Evolutionary conservation across 2,113 vertebrate species (phyloP).

Genomic region (Ptilorrhoa leucosticta): DNA sequence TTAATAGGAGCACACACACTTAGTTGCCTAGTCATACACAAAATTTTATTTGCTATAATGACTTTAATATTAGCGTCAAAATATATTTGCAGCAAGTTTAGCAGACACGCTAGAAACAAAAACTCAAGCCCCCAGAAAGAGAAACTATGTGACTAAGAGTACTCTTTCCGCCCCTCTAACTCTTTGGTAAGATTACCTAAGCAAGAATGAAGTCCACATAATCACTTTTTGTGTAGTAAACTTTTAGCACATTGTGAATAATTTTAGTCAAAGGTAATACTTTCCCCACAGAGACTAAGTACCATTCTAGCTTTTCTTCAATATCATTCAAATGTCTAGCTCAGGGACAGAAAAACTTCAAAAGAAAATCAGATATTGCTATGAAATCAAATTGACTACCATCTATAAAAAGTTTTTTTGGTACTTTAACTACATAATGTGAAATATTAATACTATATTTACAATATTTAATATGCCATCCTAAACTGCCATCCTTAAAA

Average conservation of each 20-base stretch:
- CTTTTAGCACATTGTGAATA: slow-evolving; percentile 38
- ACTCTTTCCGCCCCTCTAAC: background rate
- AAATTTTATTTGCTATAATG: background rate
- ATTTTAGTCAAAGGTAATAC: slow-evolving; percentile 26
- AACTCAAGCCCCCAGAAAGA: background rate
- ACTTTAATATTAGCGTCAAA: background rate
- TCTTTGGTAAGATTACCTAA: background rate
- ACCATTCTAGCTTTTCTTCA: slow-evolving; percentile 30
- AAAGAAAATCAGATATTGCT: background rate
- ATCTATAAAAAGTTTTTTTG: background rate
- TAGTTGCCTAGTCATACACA: background rate
- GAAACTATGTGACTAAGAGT: background rate
- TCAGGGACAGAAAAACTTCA: slow-evolving; percentile 8
- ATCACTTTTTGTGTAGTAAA: background rate
- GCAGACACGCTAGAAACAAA: background rate
- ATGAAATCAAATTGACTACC: background rate
- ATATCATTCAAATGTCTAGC: background rate
- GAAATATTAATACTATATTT: background rate
- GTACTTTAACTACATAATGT: background rate
- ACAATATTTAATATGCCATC: background rate
- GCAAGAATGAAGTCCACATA: background rate
- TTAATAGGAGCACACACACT: slow-evolving; percentile 21
- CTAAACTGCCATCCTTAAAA: background rate
- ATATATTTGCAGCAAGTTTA: background rate
- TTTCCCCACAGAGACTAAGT: slow-evolving; percentile 9